Conservation (phyloP, 2,113 vertebrate genomes). For the Anguilla japonica region DNA sequence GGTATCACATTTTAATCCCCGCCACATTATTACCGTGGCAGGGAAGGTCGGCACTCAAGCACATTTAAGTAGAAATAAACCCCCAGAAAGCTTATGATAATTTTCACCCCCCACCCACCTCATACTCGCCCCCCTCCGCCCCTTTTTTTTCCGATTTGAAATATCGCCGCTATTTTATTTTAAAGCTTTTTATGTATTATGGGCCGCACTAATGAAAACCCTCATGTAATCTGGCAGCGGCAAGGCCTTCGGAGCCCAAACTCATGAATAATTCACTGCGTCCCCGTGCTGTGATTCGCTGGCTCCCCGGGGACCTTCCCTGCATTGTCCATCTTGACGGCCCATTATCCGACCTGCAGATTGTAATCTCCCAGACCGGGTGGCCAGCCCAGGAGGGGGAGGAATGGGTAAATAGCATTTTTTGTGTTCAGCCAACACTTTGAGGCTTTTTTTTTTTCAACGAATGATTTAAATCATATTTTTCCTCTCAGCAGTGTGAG, state of each 20-base stretch:
- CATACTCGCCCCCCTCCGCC: conserved; percentile 40
- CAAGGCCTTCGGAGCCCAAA: conserved; percentile 63
- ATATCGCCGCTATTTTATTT: conserved; percentile 77
- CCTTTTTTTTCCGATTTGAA: conserved; percentile 67
- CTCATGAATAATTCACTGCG: conserved; percentile 91
- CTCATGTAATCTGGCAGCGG: conserved; percentile 81
- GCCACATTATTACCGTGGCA: conserved; percentile 68
- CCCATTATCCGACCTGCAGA: conserved; percentile 92
- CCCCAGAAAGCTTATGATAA: conserved; percentile 74
- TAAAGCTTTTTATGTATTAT: conserved; percentile 74
- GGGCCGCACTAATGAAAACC: conserved; percentile 79
- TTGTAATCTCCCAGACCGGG: conserved; percentile 86
- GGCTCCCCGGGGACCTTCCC: conserved; percentile 82
- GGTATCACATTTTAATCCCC: conserved; percentile 77
- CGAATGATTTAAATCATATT: conserved; percentile 88
- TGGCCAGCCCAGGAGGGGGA: conserved; percentile 71
- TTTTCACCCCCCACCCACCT: conserved; percentile 48
- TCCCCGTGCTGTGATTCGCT: conserved; percentile 68
- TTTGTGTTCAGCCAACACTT: conserved; percentile 73
- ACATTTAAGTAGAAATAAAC: conserved; percentile 69
- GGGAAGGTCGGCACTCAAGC: conserved; percentile 72
- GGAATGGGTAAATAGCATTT: conserved; percentile 79
- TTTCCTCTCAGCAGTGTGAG: conserved; percentile 85
- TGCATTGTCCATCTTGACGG: conserved; percentile 95
- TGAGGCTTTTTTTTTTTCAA: conserved; percentile 80